A percentile compares a stretch with the other conserved stretches of the same genome.
Evolutionary conservation across 2,888 invertebrate species (phyloP).

Genomic region (Thalpophila matura): DNA sequence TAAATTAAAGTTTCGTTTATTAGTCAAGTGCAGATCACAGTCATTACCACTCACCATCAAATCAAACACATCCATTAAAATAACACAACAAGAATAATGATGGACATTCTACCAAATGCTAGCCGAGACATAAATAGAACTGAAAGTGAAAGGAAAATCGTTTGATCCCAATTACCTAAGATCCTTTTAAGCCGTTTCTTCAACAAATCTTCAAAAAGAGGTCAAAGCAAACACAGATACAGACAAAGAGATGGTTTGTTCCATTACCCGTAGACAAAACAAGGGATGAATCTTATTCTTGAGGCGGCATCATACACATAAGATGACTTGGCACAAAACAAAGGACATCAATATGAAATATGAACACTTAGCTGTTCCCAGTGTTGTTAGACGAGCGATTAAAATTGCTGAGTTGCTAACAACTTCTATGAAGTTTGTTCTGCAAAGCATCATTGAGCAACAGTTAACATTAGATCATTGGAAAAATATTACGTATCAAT

Average conservation of each 20-base stretch:
- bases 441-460: neutral
- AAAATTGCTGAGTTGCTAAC: neutral
- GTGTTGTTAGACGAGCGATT: neutral
- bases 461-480: neutral
- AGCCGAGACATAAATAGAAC: too few species aligned
- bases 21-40: too few species aligned
- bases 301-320: slow-evolving; percentile 5
- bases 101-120: too few species aligned
- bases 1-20: too few species aligned
- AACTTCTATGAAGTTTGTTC: neutral
- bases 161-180: too few species aligned
- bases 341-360: slow-evolving; percentile 24
- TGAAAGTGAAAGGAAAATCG: too few species aligned
- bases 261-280: slow-evolving; percentile 35
- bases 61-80: too few species aligned
- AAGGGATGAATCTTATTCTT: slow-evolving; percentile 23
- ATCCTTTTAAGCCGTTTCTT: neutral
- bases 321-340: slow-evolving; percentile 19
- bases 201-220: slow-evolving; percentile 9
- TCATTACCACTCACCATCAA: too few species aligned
- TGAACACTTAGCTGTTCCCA: slow-evolving; percentile 13
- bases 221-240: neutral
- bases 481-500: too few species aligned
- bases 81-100: too few species aligned
- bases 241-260: slow-evolving; percentile 13